Conservation (phyloP, 2,888 invertebrate species). For the Linyphia triangularis region DNA sequence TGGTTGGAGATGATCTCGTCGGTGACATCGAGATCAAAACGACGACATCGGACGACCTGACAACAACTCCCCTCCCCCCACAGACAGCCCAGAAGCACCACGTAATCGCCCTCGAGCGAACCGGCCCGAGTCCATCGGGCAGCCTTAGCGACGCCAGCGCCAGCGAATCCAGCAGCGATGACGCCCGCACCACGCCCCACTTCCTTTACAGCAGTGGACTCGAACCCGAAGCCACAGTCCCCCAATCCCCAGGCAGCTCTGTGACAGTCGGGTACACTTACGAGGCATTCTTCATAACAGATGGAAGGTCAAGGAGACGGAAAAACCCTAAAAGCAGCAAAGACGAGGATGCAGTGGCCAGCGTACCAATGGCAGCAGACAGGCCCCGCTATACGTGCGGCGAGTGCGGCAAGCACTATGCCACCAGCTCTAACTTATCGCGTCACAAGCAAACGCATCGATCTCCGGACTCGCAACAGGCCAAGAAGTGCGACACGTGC, state of each 20-base stretch:
- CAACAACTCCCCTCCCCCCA: background rate
- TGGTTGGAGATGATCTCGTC: constrained; percentile 60
- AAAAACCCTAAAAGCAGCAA: constrained; percentile 43
- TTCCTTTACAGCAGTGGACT: constrained; percentile 30
- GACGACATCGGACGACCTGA: background rate
- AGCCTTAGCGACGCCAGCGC: constrained; percentile 67
- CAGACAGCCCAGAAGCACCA: constrained; percentile 16
- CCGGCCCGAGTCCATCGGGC: constrained; percentile 65
- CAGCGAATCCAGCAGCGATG: constrained; percentile 54
- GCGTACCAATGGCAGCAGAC: background rate
- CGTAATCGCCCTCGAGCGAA: constrained; percentile 54
- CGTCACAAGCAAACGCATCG: constrained; percentile 94
- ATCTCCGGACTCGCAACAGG: constrained; percentile 87
- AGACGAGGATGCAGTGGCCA: background rate
- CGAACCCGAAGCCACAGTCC: background rate
- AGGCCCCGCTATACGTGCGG: constrained; percentile 85
- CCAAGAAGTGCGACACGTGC: constrained; percentile 90
- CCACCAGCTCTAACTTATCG: constrained; percentile 92
- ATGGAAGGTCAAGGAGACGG: constrained; percentile 83
- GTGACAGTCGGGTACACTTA: constrained; percentile 81
- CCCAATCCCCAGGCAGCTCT: constrained; percentile 2
- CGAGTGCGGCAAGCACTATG: constrained; percentile 94
- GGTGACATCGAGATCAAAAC: constrained; percentile 63
- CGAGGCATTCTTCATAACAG: constrained; percentile 83
- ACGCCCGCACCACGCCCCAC: constrained; percentile 40